Percentiles rank a stretch among this genome's conserved stretches.
These are phyloP conservation scores for Monopis laevigella DNA, from an alignment of 2,888 invertebrate genomes.

Conservation along the genomic window DNA sequence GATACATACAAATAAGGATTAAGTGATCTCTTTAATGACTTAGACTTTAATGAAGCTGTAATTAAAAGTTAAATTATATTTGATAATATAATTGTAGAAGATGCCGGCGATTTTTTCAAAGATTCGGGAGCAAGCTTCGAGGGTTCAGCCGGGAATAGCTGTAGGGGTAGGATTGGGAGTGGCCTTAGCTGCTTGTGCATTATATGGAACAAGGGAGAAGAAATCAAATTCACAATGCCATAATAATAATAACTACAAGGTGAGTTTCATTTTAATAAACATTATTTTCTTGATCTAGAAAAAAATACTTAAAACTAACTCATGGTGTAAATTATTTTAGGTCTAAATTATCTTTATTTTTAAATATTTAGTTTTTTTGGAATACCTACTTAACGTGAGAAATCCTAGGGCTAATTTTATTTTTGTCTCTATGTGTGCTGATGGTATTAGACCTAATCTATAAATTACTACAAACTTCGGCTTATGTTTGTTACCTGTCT, in stretches of 20 bases:
- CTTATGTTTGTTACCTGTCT: no score
- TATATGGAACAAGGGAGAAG: conserved; percentile 49
- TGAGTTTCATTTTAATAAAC: conserved; percentile 20
- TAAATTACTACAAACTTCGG: no score
- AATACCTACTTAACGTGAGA: no score
- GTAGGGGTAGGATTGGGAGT: conserved; percentile 54
- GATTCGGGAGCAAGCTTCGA: conserved; percentile 50
- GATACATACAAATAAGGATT: background rate
- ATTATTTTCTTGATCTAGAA: no score
- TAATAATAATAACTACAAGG: conserved; percentile 57
- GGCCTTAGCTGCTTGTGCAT: conserved; percentile 51
- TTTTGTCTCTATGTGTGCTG: no score
- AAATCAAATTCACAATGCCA: conserved; percentile 42
- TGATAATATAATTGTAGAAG: conserved; percentile 19
- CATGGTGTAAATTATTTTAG: no score
- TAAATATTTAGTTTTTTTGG: no score
- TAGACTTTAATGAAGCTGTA: background rate
- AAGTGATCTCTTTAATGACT: conserved; percentile 4
- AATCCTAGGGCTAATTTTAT: no score
- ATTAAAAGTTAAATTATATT: background rate
- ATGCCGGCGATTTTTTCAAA: conserved; percentile 62
- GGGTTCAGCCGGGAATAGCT: conserved; percentile 48
- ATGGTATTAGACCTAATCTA: no score
- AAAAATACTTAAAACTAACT: no score
- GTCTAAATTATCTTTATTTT: no score